A percentile compares a stretch with the other conserved stretches of the same genome.
These are phyloP conservation scores for Lepidochitona cinerea DNA, from an alignment of 2,888 invertebrate genomes.

Conservation along the genomic window DNA sequence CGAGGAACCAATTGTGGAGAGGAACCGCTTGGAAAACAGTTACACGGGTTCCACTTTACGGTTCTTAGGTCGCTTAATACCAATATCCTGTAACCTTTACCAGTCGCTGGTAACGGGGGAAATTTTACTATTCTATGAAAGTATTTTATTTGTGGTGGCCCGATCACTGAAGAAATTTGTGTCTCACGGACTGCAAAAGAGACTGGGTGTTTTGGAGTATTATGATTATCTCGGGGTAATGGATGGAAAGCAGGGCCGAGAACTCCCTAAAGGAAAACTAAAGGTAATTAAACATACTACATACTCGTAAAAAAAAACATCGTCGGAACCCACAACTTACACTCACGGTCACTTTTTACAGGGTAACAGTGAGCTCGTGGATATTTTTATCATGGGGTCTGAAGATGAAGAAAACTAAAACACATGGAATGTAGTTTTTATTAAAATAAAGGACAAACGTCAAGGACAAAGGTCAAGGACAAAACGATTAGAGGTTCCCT, in stretches of 20 bases:
- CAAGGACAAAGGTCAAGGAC: no score
- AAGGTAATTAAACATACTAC: background rate
- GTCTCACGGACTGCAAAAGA: background rate
- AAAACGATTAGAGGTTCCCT: no score
- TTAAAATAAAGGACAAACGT: no score
- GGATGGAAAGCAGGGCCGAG: background rate
- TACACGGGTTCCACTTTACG: background rate
- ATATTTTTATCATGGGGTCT: no score
- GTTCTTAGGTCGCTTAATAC: background rate
- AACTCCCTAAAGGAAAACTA: background rate
- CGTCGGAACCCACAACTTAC: no score
- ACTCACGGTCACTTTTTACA: no score
- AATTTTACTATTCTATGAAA: background rate
- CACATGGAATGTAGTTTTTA: no score
- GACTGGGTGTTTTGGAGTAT: background rate
- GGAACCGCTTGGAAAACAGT: background rate
- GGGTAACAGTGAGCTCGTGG: no score
- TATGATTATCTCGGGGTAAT: background rate
- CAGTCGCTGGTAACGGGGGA: background rate
- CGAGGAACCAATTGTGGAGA: background rate
- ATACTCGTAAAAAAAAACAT: no score
- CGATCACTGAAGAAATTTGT: background rate
- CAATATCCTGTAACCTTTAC: background rate
- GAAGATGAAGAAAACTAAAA: no score
- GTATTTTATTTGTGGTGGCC: background rate